Conservation (phyloP, 2,888 invertebrate genomes). For the Steinernema hermaphroditum region DNA sequence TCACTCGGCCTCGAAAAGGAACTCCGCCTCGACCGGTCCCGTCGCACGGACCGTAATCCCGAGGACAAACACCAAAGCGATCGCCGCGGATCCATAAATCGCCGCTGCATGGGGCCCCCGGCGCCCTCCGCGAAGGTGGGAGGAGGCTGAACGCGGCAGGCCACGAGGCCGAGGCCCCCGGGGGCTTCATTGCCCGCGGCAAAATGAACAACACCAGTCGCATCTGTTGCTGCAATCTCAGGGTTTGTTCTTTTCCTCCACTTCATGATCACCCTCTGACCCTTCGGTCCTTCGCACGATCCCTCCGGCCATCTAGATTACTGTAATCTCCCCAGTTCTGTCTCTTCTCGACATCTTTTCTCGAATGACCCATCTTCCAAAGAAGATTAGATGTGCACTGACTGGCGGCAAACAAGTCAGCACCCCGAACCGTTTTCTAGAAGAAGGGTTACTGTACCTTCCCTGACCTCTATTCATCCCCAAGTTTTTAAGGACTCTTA, state of each 20-base stretch:
- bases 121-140: slow-evolving; percentile 21
- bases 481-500: too few species aligned
- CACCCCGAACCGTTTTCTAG: too few species aligned
- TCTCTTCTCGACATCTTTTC: too few species aligned
- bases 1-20: too few species aligned
- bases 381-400: too few species aligned
- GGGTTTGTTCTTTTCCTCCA: slow-evolving; percentile 35
- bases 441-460: too few species aligned
- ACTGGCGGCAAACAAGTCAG: too few species aligned
- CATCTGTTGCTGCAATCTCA: slow-evolving; percentile 48
- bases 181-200: slow-evolving; percentile 29
- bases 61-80: slow-evolving; percentile 19
- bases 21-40: neutral
- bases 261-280: neutral
- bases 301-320: neutral
- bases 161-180: slow-evolving; percentile 5
- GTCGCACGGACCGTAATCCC: slow-evolving; percentile 10
- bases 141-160: slow-evolving; percentile 17
- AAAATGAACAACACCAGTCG: slow-evolving; percentile 37
- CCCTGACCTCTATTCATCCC: too few species aligned
- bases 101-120: slow-evolving; percentile 5
- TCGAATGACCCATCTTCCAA: too few species aligned
- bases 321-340: neutral
- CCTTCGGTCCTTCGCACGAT: neutral
- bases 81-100: slow-evolving; percentile 11